These are phyloP conservation scores for Aythya baeri DNA, from an alignment of 2,113 vertebrate genomes.

Conservation along the genomic window DNA sequence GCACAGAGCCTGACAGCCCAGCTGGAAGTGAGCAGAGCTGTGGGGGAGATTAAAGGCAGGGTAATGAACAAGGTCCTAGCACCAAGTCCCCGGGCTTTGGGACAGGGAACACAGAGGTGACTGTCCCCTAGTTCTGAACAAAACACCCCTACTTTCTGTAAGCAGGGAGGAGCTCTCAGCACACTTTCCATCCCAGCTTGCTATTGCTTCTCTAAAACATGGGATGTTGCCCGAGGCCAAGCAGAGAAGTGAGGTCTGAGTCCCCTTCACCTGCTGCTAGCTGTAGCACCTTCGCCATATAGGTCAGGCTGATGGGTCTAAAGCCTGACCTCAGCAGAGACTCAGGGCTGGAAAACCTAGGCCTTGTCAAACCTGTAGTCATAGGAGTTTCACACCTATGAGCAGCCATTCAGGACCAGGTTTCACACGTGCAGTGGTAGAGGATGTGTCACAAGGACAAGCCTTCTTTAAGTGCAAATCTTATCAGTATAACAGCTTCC, in stretches of 20 bases:
- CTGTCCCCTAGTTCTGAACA: not conserved
- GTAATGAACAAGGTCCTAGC: not conserved
- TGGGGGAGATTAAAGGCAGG: not conserved
- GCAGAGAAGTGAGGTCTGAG: not conserved
- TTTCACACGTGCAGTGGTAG: not conserved
- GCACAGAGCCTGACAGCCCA: not conserved
- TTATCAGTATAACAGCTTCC: not conserved
- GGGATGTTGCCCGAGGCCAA: not conserved
- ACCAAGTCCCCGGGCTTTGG: not conserved
- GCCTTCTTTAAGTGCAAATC: not conserved
- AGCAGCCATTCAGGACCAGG: not conserved
- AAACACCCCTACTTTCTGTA: not conserved
- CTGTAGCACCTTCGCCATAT: not conserved
- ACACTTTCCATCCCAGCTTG: not conserved
- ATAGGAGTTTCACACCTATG: not conserved
- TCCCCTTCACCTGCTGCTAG: not conserved
- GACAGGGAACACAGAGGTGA: not conserved
- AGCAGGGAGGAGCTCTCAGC: not conserved
- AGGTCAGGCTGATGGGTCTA: not conserved
- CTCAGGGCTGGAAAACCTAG: not conserved
- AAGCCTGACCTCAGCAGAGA: not conserved
- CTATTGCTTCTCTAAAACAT: not conserved
- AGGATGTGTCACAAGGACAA: not conserved
- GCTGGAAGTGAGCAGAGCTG: not conserved
- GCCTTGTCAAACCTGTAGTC: not conserved